Base-by-base conservation (phyloP, 2,888 invertebrate genomes). In the Holacanthella duospinosa region DNA sequence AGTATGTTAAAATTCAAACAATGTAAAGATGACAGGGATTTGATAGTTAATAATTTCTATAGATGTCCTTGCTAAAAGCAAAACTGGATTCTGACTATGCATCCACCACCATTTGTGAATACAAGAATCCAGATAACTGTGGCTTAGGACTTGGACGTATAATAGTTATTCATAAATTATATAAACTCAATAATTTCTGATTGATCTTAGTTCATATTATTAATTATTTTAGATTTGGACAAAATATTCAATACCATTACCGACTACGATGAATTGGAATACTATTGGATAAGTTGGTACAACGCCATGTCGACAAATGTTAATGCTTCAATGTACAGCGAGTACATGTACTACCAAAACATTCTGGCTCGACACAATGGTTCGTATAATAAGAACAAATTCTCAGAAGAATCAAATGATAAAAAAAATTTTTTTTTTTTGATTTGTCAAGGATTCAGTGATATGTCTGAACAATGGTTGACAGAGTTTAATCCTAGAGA, bases 401-500 rank as follows among this genome's bases (percentile, higher is more conserved):
- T n/a, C n/a, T n/a, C n/a, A n/a, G n/a, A n/a, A n/a, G n/a, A n/a
- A n/a, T n/a, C n/a, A n/a, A n/a, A n/a, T n/a, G n/a, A n/a, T n/a
- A 27, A 21, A 12, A 56, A 19, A 56, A 56, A 12, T n/a, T n/a
- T n/a, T n/a, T n/a, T n/a, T n/a, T n/a, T n/a, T n/a, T n/a, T n/a
- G n/a, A n/a, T n/a, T n/a, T 25, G 12, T 26, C 29, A 77, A 93
- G 93, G 91, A 79, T 91, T 90, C 72, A 86, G 86, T 1, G 88
- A 93, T 74, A 88, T 87, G 0, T 88, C 91, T 0, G 90, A 88
- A 29, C 89, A 89, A 75, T 93, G 93, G 92, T 86, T 88, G 79
- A 86, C 88, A 74, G 86, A 86, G 0, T 95, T 91, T 75, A 36
- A 36, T 36, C 36, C 36, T 16, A 16, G 36, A 53, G 12, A 53